Conservation (phyloP, 2,888 invertebrate species). For the Plebejus melissa region DNA sequence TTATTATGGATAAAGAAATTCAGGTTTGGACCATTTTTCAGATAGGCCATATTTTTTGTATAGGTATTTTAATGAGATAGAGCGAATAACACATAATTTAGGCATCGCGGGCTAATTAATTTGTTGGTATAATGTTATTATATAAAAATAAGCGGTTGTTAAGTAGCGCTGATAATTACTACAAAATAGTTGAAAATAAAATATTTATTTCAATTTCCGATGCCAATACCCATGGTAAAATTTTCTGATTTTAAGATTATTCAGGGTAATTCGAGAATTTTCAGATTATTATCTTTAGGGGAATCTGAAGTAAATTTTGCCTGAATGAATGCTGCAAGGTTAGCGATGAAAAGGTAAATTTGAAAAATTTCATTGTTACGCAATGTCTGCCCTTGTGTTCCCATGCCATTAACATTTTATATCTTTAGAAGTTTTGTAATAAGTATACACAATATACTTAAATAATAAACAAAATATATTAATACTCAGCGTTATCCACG, state of each 20-base stretch:
- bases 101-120: no score
- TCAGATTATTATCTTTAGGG: not conserved
- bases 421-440: not conserved
- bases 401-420: not conserved
- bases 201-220: not conserved
- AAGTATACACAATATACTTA: not conserved
- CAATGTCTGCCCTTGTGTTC: conserved; percentile 12
- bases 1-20: not conserved
- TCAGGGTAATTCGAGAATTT: not conserved
- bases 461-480: not conserved
- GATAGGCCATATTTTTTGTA: no score
- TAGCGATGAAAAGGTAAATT: not conserved
- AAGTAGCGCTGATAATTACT: not conserved
- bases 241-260: not conserved
- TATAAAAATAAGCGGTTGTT: no score
- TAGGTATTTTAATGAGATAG: no score
- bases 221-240: not conserved
- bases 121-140: no score
- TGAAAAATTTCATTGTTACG: conserved; percentile 11
- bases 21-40: no score
- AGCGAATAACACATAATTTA: no score
- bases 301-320: not conserved
- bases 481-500: not conserved
- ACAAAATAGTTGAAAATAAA: not conserved
- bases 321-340: not conserved